A percentile compares a stretch with the other conserved stretches of the same genome.
phyloP scores from a whole-genome alignment of 2,888 invertebrate species.

The Torymus texanus region DNA sequence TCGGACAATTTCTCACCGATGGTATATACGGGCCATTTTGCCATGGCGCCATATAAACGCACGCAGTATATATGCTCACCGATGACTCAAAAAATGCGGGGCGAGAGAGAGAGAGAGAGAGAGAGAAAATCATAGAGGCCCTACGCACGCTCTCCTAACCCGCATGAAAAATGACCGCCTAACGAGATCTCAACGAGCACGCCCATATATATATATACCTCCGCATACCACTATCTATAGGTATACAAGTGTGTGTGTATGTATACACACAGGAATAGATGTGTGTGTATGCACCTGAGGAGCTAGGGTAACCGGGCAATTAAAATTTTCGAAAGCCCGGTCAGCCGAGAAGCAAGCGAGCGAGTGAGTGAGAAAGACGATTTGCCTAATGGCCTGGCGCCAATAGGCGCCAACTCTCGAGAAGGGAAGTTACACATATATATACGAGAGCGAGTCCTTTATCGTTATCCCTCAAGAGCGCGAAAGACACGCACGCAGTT shows the following conservation, averaged over 20 bases:
- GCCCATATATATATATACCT: not conserved
- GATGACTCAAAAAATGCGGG: slow-evolving; percentile 32
- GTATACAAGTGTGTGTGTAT: no score
- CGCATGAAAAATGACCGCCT: slow-evolving; percentile 52
- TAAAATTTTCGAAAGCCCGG: slow-evolving; percentile 43
- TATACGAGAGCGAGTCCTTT: not conserved
- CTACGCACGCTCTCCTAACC: not conserved
- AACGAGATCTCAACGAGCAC: slow-evolving; percentile 34
- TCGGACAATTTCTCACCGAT: no score
- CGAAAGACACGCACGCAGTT: not conserved
- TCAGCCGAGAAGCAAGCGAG: not conserved
- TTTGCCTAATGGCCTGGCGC: slow-evolving; percentile 52
- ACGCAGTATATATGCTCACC: not conserved
- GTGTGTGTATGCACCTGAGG: no score
- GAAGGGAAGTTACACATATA: not conserved
- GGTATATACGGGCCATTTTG: slow-evolving; percentile 23
- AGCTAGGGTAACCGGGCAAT: slow-evolving; percentile 31
- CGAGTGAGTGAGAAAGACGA: not conserved
- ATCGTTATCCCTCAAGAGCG: not conserved
- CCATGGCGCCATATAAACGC: not conserved
- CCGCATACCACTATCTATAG: no score
- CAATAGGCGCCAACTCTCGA: not conserved
- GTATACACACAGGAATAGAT: no score
- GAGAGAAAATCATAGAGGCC: slow-evolving; percentile 1
- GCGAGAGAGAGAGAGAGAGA: no score